Conservation (phyloP, 2,113 vertebrate genomes). For the Cynopterus brachyotis region DNA sequence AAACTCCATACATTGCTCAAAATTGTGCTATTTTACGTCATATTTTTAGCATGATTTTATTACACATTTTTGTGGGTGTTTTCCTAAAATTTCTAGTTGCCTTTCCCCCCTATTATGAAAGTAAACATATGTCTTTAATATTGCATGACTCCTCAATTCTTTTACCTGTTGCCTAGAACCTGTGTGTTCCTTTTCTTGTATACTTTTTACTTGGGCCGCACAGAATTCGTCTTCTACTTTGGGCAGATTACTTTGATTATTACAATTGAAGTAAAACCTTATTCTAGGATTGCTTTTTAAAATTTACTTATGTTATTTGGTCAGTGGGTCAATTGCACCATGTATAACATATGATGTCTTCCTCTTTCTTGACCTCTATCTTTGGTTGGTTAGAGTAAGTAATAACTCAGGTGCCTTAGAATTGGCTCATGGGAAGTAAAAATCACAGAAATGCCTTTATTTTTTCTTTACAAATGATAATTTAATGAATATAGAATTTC, state of each 20-base stretch:
- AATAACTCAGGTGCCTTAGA: not conserved
- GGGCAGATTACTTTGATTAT: not conserved
- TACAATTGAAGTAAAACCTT: constrained; percentile 5
- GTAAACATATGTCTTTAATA: not conserved
- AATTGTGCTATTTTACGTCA: not conserved
- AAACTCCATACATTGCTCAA: not conserved
- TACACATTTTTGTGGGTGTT: not conserved
- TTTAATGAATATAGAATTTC: not conserved
- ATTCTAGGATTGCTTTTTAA: not conserved
- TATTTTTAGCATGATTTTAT: constrained; percentile 20
- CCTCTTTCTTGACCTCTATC: not conserved
- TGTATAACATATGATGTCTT: not conserved
- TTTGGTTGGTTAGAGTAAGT: not conserved
- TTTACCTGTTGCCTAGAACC: not conserved
- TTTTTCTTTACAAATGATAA: not conserved
- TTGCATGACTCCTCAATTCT: not conserved
- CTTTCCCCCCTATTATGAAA: not conserved
- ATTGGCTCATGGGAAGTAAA: not conserved
- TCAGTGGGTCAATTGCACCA: not conserved
- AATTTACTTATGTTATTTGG: not conserved
- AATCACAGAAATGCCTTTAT: not conserved
- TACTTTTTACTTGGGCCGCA: not conserved
- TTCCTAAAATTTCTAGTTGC: not conserved
- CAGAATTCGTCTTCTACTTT: not conserved
- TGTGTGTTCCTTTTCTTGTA: not conserved